Conservation (phyloP, 2,888 invertebrate species). For the Napeogenes sylphis region DNA sequence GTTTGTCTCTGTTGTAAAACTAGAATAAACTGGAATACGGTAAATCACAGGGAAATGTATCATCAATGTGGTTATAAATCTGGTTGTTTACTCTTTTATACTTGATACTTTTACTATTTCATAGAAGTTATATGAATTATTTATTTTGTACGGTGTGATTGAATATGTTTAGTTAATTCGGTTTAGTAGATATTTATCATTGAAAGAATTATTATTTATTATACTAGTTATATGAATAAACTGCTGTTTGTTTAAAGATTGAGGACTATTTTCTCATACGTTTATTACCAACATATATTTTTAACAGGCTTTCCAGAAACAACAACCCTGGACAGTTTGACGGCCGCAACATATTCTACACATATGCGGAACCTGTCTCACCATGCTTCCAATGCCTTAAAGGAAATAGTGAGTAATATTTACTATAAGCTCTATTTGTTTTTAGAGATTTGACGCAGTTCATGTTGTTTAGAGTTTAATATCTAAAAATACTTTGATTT, state of each 20-base stretch:
- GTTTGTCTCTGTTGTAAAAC: conserved; percentile 10
- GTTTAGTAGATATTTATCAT: too few relatives aligned
- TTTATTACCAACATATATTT: background rate
- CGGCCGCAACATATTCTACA: conserved; percentile 67
- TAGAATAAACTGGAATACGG: conserved; percentile 12
- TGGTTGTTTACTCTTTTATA: background rate
- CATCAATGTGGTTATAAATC: background rate
- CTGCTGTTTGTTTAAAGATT: too few relatives aligned
- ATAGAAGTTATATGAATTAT: background rate
- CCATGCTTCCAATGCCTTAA: conserved; percentile 57
- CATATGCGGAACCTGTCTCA: conserved; percentile 64
- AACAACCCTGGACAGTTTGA: conserved; percentile 69
- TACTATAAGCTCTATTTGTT: background rate
- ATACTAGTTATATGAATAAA: too few relatives aligned
- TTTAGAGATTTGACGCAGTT: background rate
- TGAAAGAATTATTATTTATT: too few relatives aligned
- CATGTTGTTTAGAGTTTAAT: background rate
- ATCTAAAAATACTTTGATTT: background rate
- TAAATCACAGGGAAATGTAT: conserved; percentile 4
- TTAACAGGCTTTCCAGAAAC: conserved; percentile 66
- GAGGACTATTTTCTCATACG: too few relatives aligned
- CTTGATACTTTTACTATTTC: background rate
- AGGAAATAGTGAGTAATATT: conserved; percentile 61
- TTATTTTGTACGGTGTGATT: background rate
- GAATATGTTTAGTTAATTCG: too few relatives aligned